A percentile compares a stretch with the other conserved stretches of the same genome.
These are phyloP conservation scores for Erebia epiphron DNA, from an alignment of 2,888 invertebrate species.

Conservation along the genomic window DNA sequence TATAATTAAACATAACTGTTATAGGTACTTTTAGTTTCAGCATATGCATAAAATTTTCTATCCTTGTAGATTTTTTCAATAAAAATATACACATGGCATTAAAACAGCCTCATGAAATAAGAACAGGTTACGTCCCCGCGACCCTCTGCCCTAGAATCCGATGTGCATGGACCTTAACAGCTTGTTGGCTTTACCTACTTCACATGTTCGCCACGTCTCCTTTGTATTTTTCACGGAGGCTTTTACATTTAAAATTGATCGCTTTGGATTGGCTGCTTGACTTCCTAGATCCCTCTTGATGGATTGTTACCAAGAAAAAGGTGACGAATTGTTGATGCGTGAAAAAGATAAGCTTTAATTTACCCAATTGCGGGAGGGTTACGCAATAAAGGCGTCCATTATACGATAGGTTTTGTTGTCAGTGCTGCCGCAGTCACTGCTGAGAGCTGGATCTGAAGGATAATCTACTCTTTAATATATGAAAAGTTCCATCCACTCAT, in stretches of 20 bases:
- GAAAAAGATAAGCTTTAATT: slow-evolving; percentile 3
- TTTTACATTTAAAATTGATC: slow-evolving; percentile 59
- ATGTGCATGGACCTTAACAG: slow-evolving; percentile 24
- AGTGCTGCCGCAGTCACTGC: too few species aligned
- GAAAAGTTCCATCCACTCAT: too few species aligned
- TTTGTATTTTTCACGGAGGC: slow-evolving; percentile 63
- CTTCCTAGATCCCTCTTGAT: slow-evolving; percentile 48
- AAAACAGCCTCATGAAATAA: neutral
- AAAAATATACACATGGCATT: neutral
- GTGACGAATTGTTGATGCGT: slow-evolving; percentile 28
- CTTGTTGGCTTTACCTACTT: slow-evolving; percentile 45
- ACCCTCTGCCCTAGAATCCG: slow-evolving; percentile 7
- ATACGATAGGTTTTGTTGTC: too few species aligned
- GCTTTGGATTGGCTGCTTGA: slow-evolving; percentile 52
- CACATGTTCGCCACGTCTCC: slow-evolving; percentile 61
- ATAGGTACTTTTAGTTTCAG: too few species aligned
- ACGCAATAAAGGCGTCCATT: too few species aligned
- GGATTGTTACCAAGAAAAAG: slow-evolving; percentile 28
- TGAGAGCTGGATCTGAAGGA: too few species aligned
- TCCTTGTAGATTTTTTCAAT: too few species aligned
- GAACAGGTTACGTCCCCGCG: neutral
- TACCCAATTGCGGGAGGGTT: too few species aligned
- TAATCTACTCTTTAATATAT: too few species aligned
- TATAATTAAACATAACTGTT: too few species aligned
- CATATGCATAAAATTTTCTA: neutral